These are phyloP conservation scores for Oncorhynchus clarkii DNA, from an alignment of 2,113 vertebrate genomes.

Conservation along the genomic window DNA sequence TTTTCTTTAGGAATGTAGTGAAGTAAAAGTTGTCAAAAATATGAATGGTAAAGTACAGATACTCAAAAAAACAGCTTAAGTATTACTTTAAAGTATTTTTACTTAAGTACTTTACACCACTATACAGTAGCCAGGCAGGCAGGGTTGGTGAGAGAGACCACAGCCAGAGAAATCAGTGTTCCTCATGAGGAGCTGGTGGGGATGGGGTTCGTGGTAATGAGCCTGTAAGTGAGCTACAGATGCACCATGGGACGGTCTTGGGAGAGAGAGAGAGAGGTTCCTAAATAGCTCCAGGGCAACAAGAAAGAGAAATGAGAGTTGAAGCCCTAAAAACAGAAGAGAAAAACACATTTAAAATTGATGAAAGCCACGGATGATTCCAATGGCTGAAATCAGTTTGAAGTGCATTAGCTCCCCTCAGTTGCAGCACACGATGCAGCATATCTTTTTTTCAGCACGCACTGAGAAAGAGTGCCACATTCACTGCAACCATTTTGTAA, in stretches of 20 bases:
- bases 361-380: conserved; percentile 57
- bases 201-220: conserved; percentile 54
- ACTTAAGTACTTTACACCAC: no score
- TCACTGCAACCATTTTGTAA: conserved; percentile 17
- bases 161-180: conserved; percentile 14
- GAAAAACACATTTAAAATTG: conserved; percentile 49
- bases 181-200: neutral
- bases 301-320: conserved; percentile 32
- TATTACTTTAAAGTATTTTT: no score
- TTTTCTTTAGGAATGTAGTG: no score
- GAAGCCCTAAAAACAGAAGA: conserved; percentile 45
- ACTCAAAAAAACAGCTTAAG: no score
- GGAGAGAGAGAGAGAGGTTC: conserved; percentile 38
- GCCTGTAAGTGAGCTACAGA: conserved; percentile 36
- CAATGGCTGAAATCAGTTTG: conserved; percentile 35
- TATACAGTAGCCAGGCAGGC: neutral
- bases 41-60: no score
- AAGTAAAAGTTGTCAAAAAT: no score
- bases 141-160: conserved; percentile 5
- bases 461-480: conserved; percentile 4
- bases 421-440: conserved; percentile 38
- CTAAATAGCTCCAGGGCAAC: conserved; percentile 49
- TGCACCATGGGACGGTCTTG: conserved; percentile 21
- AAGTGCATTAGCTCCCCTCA: conserved; percentile 38
- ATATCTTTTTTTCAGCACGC: conserved; percentile 27